These are phyloP conservation scores for Peromyscus eremicus DNA, from an alignment of 2,797 vertebrate species.

Conservation along the genomic window DNA sequence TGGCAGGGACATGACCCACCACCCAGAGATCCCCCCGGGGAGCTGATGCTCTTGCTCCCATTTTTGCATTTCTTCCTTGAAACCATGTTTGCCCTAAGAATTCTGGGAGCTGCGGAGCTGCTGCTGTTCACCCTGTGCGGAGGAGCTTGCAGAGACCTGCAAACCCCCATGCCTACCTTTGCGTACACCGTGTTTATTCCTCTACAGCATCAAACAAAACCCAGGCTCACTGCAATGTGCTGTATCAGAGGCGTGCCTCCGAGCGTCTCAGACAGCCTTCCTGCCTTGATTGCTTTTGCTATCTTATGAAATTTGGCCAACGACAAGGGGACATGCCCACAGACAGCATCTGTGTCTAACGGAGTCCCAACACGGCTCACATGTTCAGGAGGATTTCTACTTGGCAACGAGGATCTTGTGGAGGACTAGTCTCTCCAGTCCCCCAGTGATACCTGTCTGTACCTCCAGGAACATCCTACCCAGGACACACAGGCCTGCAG, in stretches of 20 bases:
- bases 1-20: not conserved
- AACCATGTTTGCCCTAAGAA: not conserved
- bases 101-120: not conserved
- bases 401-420: no score
- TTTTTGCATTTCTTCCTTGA: not conserved
- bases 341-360: not conserved
- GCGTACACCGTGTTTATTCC: not conserved
- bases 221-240: not conserved
- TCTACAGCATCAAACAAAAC: not conserved
- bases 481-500: fast-evolving
- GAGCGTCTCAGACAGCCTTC: not conserved
- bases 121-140: not conserved
- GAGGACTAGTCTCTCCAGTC: not conserved
- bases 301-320: not conserved
- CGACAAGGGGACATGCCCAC: not conserved
- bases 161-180: not conserved
- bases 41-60: not conserved
- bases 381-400: not conserved
- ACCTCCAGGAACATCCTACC: not conserved
- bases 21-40: not conserved
- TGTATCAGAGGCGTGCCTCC: not conserved
- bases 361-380: not conserved
- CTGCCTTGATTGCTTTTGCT: not conserved
- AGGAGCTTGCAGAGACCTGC: not conserved
- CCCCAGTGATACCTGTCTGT: not conserved